Conservation (phyloP, 2,113 vertebrate genomes). For the Sitta europaea region DNA sequence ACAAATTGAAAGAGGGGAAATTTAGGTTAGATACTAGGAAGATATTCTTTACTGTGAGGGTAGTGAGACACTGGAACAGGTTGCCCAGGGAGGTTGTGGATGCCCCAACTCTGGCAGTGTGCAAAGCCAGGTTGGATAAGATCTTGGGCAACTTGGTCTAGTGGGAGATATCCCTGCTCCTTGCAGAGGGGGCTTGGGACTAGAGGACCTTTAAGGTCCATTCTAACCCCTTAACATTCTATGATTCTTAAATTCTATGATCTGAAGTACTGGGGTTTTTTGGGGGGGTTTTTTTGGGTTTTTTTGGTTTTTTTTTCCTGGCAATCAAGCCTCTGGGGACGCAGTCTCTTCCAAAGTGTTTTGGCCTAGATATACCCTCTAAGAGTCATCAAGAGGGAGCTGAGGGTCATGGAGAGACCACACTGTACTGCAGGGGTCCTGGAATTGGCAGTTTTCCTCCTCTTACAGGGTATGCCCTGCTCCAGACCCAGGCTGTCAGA, state of each 20-base stretch:
- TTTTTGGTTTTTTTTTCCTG: neutral
- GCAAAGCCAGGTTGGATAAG: neutral
- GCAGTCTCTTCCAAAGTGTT: neutral
- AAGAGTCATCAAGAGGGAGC: neutral
- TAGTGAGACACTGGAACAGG: neutral
- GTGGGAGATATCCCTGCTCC: neutral
- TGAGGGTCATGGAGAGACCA: accelerated
- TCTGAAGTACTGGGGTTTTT: too few relatives aligned
- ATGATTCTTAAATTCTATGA: neutral
- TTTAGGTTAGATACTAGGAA: neutral
- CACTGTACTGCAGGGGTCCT: neutral
- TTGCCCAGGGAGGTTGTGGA: neutral
- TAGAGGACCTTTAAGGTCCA: neutral
- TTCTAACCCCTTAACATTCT: neutral
- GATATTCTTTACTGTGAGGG: neutral
- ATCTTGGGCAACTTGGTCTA: neutral
- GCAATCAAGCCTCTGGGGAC: neutral
- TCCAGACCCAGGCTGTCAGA: neutral
- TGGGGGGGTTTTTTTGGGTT: too few relatives aligned
- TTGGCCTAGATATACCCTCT: neutral
- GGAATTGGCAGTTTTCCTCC: neutral
- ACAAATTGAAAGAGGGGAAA: neutral
- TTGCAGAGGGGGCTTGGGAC: neutral
- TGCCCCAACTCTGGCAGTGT: neutral
- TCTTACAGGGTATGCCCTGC: neutral